phyloP scores from a whole-genome alignment of 2,113 vertebrate species.

The Festucalex cinctus region DNA sequence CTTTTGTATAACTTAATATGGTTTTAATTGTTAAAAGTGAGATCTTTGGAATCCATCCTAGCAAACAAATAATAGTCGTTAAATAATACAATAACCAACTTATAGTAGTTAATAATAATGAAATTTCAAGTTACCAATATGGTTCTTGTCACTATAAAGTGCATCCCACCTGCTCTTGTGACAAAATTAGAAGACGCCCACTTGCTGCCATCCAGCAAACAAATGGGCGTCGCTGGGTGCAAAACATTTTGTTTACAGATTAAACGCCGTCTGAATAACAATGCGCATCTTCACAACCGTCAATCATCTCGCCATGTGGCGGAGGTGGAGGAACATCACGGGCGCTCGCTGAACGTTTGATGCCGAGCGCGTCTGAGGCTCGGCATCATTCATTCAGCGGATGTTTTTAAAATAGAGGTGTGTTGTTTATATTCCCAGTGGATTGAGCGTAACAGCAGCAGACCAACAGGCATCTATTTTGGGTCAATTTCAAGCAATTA shows the following conservation, averaged over 20 bases:
- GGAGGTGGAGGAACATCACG: constrained; percentile 24
- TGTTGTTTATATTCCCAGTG: constrained; percentile 58
- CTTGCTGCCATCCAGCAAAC: constrained; percentile 16
- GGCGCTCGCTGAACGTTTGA: constrained; percentile 19
- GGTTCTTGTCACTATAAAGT: neutral
- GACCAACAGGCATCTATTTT: neutral
- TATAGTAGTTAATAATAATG: too few species aligned
- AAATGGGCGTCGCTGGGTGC: constrained; percentile 16
- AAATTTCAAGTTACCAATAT: neutral
- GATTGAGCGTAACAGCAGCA: constrained; percentile 22
- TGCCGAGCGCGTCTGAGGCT: constrained; percentile 37
- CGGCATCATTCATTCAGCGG: constrained; percentile 47
- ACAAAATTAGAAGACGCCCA: constrained; percentile 11
- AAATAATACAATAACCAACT: too few species aligned
- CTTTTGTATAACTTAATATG: too few species aligned
- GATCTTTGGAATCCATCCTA: too few species aligned
- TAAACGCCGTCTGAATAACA: constrained; percentile 48
- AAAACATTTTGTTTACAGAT: constrained; percentile 58
- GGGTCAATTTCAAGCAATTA: neutral
- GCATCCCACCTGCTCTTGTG: neutral
- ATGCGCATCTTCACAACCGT: constrained; percentile 50
- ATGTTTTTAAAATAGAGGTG: constrained; percentile 39
- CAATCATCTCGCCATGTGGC: constrained; percentile 52
- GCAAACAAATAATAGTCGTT: too few species aligned
- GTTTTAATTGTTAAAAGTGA: too few species aligned